Evolutionary conservation across 2,113 vertebrate species (phyloP), one percentile per base, ranked within the genome.

Genomic region (Urocitellus parryii): DNA sequence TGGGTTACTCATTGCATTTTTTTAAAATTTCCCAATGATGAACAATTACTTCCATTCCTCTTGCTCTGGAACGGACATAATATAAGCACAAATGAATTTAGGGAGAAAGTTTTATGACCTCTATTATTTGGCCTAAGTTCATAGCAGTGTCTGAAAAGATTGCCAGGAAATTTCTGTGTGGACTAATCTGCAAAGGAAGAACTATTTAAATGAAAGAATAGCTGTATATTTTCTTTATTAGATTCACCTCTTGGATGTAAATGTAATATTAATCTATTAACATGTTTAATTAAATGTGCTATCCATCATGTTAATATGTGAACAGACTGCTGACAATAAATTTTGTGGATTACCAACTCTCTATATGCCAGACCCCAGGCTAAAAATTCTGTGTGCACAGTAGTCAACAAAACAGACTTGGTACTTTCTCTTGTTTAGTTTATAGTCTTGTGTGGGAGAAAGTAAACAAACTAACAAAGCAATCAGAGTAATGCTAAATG

Each of bases 101-200:
- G 53, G 32, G 8, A 86, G 82, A 82, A 94, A 82, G 45, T 95
- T 97, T 97, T 83, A 94, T 27, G 12, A 70, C 24, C 83, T 78
- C 42, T 78, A 37, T 86, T 94, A 85, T 91, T 97, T 97, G 96
- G 76, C 89, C 37, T 29, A 79, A 72, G 34, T 96, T 91, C 87
- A 95, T 8, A 94, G 91, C 4, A 34, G 93, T 45, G 82, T 96
- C 81, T 94, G 48, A 94, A 91, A 97, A 96, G 37, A 96, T 80
- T 81, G 90, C 94, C 86, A 97, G 95, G 94, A 63, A 96, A 84
- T 76, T 96, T 97, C 93, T 97, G 56, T 97, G 97, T 90, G 97
- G 93, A 97, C 25, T 85, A 97, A 92, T 80, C 82, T 92, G 93
- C 67, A 96, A 88, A 96, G 45, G 63, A 97, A 9, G 77, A 95